These are phyloP conservation scores for Coturnix japonica DNA, from an alignment of 2,113 vertebrate genomes.

Conservation along the genomic window DNA sequence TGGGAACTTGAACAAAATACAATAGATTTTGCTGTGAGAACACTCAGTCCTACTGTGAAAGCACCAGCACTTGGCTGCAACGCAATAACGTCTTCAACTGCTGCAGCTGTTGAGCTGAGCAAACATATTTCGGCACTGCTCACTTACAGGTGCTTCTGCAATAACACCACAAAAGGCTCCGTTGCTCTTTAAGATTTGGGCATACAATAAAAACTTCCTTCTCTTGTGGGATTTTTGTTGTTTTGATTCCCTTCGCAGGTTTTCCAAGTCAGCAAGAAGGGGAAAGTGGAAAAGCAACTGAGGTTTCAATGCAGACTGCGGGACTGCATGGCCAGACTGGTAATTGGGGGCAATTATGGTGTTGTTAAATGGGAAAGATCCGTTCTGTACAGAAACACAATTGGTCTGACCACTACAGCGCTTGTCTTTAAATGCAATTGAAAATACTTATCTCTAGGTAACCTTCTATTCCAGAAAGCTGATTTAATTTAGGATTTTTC, in stretches of 20 bases:
- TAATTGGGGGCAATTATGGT: background rate
- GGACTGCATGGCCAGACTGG: background rate
- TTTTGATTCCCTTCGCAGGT: background rate
- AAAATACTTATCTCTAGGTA: background rate
- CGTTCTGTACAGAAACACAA: background rate
- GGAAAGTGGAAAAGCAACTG: background rate
- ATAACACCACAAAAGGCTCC: rapidly evolving
- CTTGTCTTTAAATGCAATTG: background rate
- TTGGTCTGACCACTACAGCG: background rate
- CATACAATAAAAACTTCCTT: background rate
- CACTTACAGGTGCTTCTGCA: constrained; percentile 27
- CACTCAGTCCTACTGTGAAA: background rate
- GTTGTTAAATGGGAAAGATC: background rate
- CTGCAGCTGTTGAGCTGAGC: constrained; percentile 7
- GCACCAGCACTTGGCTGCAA: background rate
- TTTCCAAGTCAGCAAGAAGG: background rate
- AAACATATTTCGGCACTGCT: background rate
- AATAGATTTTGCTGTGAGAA: background rate
- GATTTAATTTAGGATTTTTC: background rate
- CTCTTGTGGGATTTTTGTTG: background rate
- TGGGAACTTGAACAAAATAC: background rate
- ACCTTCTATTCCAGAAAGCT: background rate
- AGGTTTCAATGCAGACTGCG: background rate
- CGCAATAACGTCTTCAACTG: background rate
- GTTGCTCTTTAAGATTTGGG: background rate